These are phyloP conservation scores for Artemia franciscana DNA, from an alignment of 1,140 invertebrate genomes.

Conservation along the genomic window DNA sequence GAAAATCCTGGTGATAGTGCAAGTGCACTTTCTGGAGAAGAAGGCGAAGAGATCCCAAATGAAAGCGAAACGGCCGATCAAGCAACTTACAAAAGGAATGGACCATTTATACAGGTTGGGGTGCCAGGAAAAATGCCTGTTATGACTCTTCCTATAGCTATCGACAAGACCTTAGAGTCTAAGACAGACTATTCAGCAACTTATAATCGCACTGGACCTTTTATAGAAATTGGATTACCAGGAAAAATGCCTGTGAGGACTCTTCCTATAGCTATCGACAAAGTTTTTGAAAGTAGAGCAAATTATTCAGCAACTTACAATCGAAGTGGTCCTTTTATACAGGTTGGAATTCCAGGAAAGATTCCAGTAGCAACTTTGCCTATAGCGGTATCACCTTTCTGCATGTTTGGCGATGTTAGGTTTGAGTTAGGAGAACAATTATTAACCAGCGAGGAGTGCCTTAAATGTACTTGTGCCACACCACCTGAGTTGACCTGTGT, in stretches of 20 bases:
- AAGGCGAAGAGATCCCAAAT: not conserved
- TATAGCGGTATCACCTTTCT: not conserved
- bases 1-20: not conserved
- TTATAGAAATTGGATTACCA: not conserved
- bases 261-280: not conserved
- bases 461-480: slow-evolving; percentile 2
- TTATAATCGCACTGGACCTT: not conserved
- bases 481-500: slow-evolving; percentile 5
- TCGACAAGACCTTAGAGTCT: not conserved
- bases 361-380: slow-evolving; percentile 1
- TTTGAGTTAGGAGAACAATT: slow-evolving; percentile 1
- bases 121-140: not conserved
- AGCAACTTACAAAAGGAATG: not conserved
- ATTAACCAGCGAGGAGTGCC: not conserved
- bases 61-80: not conserved
- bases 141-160: not conserved
- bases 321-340: not conserved
- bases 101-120: not conserved
- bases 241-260: not conserved
- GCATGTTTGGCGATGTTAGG: slow-evolving; percentile 2
- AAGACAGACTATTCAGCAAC: not conserved
- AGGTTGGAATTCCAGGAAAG: not conserved
- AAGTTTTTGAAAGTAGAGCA: not conserved
- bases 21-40: not conserved
- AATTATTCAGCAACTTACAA: not conserved